Evolutionary conservation across 1,140 invertebrate species (phyloP), one percentile per base, ranked within the genome.

Genomic region (Sitobion miscanthi): DNA sequence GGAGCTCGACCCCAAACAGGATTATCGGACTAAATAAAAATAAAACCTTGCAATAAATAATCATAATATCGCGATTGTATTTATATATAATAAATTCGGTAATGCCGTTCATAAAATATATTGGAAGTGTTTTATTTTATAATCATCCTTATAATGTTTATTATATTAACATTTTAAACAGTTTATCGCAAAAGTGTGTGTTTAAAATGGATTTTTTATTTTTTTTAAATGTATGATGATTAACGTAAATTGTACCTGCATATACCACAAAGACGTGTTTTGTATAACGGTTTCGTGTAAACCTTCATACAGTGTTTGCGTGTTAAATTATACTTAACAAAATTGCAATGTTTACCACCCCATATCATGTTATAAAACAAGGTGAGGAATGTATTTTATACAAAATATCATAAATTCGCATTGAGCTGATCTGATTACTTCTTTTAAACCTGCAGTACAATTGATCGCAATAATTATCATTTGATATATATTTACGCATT

Each of bases 291-390:
- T 87, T 87, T 87, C 45, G 21, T 47, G 45, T n/a, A 49, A 47
- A 45, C 85, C 5, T 47, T 5, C 11, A 14, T 30, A 8, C 11
- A 30, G 5, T 6, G 45, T 86, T 47, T 30, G 45, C 83, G 47
- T 88, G 86, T 54, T 88, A 38, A 52, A 49, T 88, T 38, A 38
- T 54, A 89, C 47, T 89, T 89, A 89, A n/a, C 21, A 21, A 54
- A 38, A 77, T 35, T 77, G n/a, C 14, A 77, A n/a, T 77, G 4
- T 77, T 69, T 30, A 69, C 62, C 30, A 11, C 25, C 62, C 62
- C 9, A 30, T 69, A n/a, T 30, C 11, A 11, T 57, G 8, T 77
- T 77, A 25, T 77, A 17, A 77, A 77, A 23, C 57, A n/a, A 77
- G n/a, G 5, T 17, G 5, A 77, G 30, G 30, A 77, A n/a, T 77